phyloP scores from a whole-genome alignment of 2,113 vertebrate species.

The Myiozetetes cayanensis region DNA sequence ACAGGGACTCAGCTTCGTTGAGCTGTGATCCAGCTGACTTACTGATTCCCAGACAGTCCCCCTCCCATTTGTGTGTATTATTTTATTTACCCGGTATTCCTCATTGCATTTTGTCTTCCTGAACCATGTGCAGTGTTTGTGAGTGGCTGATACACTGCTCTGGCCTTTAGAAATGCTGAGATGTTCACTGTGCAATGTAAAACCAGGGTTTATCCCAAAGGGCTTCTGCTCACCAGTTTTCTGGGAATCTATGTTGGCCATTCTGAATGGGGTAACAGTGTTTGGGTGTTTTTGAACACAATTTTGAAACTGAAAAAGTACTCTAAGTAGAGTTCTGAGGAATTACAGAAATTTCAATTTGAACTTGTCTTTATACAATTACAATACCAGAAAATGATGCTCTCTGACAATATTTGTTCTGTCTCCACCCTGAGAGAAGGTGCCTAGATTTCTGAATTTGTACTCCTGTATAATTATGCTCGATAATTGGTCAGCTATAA shows the following conservation, averaged over 20 bases:
- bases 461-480: background rate
- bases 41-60: background rate
- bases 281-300: background rate
- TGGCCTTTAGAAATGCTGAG: background rate
- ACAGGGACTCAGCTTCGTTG: background rate
- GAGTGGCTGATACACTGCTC: background rate
- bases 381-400: background rate
- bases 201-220: background rate
- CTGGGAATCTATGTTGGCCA: background rate
- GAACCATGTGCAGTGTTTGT: background rate
- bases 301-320: background rate
- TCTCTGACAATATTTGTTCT: constrained; percentile 56
- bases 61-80: background rate
- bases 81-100: background rate
- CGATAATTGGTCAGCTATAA: constrained; percentile 34
- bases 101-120: background rate
- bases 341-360: background rate
- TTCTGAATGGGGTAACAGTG: background rate
- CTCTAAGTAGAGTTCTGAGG: background rate
- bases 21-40: background rate
- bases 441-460: background rate
- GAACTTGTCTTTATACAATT: background rate
- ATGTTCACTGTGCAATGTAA: background rate
- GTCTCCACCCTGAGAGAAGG: constrained; percentile 50
- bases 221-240: background rate